Evolutionary conservation across 1,140 invertebrate species (phyloP).

Genomic region (Cyclina sinensis): DNA sequence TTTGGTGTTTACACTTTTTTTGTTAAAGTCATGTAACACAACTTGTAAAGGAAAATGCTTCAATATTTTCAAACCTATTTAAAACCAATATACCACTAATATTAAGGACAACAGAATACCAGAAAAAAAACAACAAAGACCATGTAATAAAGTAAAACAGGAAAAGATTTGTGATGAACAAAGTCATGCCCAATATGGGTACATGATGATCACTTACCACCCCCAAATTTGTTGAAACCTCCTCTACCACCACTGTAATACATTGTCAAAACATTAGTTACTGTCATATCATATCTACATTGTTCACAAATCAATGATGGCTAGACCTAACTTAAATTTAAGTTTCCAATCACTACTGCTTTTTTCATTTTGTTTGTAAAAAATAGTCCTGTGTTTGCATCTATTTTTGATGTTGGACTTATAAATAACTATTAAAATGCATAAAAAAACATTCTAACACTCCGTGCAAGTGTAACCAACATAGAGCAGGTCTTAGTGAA

Average conservation of each 20-base stretch:
- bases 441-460: too few relatives aligned
- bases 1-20: too few relatives aligned
- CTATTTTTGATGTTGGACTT: too few relatives aligned
- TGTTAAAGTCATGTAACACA: too few relatives aligned
- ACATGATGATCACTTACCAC: conserved; percentile 81
- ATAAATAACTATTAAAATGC: too few relatives aligned
- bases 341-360: background rate
- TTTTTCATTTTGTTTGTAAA: too few relatives aligned
- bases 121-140: too few relatives aligned
- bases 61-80: too few relatives aligned
- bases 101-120: conserved; percentile 32
- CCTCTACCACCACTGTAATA: conserved; percentile 82
- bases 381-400: too few relatives aligned
- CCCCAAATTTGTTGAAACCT: conserved; percentile 82
- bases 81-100: conserved; percentile 25
- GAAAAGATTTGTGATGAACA: conserved; percentile 40
- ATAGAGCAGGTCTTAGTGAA: too few relatives aligned
- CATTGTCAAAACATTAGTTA: conserved; percentile 58
- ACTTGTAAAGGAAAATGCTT: too few relatives aligned
- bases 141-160: conserved; percentile 37
- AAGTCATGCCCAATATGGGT: conserved; percentile 52
- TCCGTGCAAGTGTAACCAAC: too few relatives aligned
- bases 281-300: background rate
- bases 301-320: background rate
- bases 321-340: background rate